Conservation (phyloP, 2,888 invertebrate genomes). For the Ornithoptera alexandrae region DNA sequence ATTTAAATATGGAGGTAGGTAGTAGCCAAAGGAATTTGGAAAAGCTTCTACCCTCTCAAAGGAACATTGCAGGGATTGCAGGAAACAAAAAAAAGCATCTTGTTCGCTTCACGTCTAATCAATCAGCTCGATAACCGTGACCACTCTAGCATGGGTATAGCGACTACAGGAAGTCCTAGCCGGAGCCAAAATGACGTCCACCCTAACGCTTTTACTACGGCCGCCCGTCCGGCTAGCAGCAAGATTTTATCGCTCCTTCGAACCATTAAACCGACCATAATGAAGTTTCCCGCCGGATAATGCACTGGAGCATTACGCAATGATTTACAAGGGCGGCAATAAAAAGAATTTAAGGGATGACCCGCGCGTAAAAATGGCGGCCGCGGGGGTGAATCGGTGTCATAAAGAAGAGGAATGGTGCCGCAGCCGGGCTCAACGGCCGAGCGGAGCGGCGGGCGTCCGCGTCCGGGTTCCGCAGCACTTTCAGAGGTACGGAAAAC, state of each 20-base stretch:
- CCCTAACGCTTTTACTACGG: conserved; percentile 46
- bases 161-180: too few relatives aligned
- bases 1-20: too few relatives aligned
- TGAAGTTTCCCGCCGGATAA: conserved; percentile 78
- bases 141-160: too few relatives aligned
- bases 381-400: conserved; percentile 42
- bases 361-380: conserved; percentile 65
- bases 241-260: conserved; percentile 78
- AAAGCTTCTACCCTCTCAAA: too few relatives aligned
- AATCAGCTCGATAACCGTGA: too few relatives aligned
- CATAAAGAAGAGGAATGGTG: conserved; percentile 74
- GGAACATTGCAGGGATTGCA: too few relatives aligned
- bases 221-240: conserved; percentile 57
- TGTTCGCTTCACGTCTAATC: too few relatives aligned
- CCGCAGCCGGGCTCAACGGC: conserved; percentile 54
- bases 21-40: too few relatives aligned
- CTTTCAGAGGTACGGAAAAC: background rate
- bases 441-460: conserved; percentile 26
- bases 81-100: too few relatives aligned
- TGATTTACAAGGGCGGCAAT: conserved; percentile 79
- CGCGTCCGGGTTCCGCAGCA: conserved; percentile 15
- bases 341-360: conserved; percentile 80
- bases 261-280: conserved; percentile 79
- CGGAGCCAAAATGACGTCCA: conserved; percentile 36
- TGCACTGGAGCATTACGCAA: conserved; percentile 77